Conservation (phyloP, 1,140 invertebrate species). For the Acromyrmex echinatior region DNA sequence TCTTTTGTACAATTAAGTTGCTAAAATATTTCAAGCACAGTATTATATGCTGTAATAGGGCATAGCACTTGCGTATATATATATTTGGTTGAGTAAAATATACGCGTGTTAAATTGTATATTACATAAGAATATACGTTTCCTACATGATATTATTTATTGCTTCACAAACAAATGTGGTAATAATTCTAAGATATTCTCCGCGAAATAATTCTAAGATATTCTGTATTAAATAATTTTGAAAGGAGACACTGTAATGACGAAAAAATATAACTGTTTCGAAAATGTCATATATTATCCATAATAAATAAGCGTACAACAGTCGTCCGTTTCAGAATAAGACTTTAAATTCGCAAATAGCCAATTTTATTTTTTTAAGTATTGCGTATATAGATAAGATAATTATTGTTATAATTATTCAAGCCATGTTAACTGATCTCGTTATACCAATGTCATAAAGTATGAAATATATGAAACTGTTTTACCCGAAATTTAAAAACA, state of each 20-base stretch:
- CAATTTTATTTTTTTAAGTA: slow-evolving; percentile 30
- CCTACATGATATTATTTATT: slow-evolving; percentile 14
- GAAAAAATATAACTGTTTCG: not conserved
- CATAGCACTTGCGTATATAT: slow-evolving; percentile 36
- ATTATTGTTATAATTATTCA: slow-evolving; percentile 15
- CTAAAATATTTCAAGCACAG: slow-evolving; percentile 32
- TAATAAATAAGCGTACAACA: not conserved
- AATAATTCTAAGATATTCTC: not conserved
- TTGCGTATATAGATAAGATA: not conserved
- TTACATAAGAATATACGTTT: slow-evolving; percentile 7
- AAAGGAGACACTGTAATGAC: not conserved
- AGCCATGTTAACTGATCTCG: slow-evolving; percentile 22
- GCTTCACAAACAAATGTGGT: slow-evolving; percentile 15
- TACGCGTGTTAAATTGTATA: slow-evolving; percentile 9
- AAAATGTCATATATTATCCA: slow-evolving; percentile 3
- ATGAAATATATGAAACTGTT: slow-evolving; percentile 5
- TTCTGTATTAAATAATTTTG: not conserved
- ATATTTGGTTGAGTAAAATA: slow-evolving; percentile 39
- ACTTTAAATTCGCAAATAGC: not conserved
- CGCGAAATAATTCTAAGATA: not conserved
- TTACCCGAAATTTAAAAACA: slow-evolving; percentile 4
- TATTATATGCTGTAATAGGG: slow-evolving; percentile 46
- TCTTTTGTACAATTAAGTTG: slow-evolving; percentile 48
- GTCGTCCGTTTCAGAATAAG: slow-evolving; percentile 26
- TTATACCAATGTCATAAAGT: not conserved